Base-by-base conservation (phyloP, 37 sponge, comb jelly and placozoan genomes). In the Hormiphora californensis region DNA sequence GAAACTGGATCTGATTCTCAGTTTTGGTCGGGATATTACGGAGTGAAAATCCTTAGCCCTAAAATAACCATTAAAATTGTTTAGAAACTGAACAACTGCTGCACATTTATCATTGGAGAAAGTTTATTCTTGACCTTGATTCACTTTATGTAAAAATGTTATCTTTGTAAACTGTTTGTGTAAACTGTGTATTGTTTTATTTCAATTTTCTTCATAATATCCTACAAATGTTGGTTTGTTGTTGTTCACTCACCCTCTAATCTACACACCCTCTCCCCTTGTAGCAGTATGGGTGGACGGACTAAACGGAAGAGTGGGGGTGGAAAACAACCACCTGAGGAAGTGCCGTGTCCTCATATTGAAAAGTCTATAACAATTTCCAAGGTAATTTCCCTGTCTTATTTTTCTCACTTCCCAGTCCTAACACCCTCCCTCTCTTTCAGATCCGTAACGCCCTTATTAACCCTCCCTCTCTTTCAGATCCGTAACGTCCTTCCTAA, bases 11-110 rank as follows among this genome's bases (percentile, higher is more conserved):
- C 12, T 11, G 81, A 73, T 33, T 8, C 28, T 8, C 9, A 73
- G 38, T 73, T 73, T 73, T 73, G 81, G 81, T 22, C 41, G 40
- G 81, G 81, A 4, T 46, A 73, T 41, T 73, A 73, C 23, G 81
- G 81, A 27, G 41, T 46, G 43, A 73, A 73, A 17, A 73, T 73
- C 5, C 25, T 73, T 22, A 73, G 43, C 43, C 81, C 81, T 4
- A 40, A n/a, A 11, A 73, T 73, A 40, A 19, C 46, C 43, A 46
- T 73, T 33, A 39, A 36, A 33, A 73, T 59, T 59, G 17, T 59
- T 59, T 22, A 22, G 7, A 59, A 23, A 59, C 7, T 59, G 62
- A 7, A 22, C 62, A n/a, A n/a, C n/a, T n/a, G n/a, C n/a, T n/a
- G n/a, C n/a, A n/a, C n/a, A n/a, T n/a, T n/a, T n/a, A n/a, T n/a